phyloP scores from a whole-genome alignment of 2,888 invertebrate species.

The Didymodactylos carnosus region DNA sequence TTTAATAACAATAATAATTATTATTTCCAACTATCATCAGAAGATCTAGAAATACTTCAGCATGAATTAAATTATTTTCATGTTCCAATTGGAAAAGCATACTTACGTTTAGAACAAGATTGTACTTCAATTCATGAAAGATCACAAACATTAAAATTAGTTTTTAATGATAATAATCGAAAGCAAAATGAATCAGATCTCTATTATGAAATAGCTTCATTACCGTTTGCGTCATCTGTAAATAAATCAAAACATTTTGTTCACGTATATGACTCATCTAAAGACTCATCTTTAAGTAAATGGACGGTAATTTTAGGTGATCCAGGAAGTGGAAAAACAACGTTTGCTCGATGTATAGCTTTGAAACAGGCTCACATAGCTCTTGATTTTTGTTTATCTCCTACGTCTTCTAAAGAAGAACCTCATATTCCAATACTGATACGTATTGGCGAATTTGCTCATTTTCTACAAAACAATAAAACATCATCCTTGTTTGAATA shows the following conservation, averaged over 20 bases:
- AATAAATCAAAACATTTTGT: background rate
- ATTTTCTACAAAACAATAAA: background rate
- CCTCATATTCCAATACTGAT: background rate
- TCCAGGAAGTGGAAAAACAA: background rate
- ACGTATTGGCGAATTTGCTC: background rate
- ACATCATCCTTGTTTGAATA: background rate
- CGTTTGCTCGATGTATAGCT: background rate
- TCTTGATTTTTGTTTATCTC: too few species aligned
- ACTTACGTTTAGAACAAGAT: too few species aligned
- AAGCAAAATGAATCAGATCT: too few species aligned
- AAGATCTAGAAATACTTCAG: background rate
- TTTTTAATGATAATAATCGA: too few species aligned
- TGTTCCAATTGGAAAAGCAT: too few species aligned
- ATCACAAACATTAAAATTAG: too few species aligned
- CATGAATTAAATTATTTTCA: background rate
- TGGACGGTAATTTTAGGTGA: background rate
- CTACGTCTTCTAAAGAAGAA: background rate
- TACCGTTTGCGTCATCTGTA: background rate
- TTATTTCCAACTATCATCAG: background rate
- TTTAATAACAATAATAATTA: background rate
- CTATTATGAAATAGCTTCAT: background rate
- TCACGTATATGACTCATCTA: too few species aligned
- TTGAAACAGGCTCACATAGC: too few species aligned
- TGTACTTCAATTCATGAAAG: too few species aligned
- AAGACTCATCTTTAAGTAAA: too few species aligned